Conservation (phyloP, 2,113 vertebrate species). For the Grus americana region DNA sequence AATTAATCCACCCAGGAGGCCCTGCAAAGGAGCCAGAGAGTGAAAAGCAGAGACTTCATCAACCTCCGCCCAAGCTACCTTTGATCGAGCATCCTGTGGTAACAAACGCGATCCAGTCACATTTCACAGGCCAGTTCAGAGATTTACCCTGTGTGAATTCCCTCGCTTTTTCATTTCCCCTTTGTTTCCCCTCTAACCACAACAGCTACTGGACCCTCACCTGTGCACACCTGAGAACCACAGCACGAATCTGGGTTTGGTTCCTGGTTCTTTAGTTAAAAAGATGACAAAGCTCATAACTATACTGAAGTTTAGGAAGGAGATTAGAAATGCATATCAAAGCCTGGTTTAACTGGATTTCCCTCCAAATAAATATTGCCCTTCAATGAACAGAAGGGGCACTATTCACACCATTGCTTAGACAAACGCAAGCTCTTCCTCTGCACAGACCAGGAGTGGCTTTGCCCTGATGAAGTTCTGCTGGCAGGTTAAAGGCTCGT, state of each 20-base stretch:
- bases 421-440: background rate
- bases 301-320: background rate
- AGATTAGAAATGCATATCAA: background rate
- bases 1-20: background rate
- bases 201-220: background rate
- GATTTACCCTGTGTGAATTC: background rate
- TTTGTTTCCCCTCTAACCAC: background rate
- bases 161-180: background rate
- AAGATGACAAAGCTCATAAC: background rate
- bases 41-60: background rate
- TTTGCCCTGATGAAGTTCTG: background rate
- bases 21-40: background rate
- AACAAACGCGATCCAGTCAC: accelerated
- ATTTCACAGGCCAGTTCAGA: background rate
- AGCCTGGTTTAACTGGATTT: background rate
- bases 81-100: accelerated
- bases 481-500: background rate
- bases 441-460: accelerated
- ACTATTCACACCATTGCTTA: background rate
- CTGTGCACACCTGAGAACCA: background rate
- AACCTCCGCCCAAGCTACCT: background rate
- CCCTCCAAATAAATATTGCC: background rate
- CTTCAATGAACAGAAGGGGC: background rate
- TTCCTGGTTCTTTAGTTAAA: background rate
- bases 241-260: background rate